phyloP scores from a whole-genome alignment of 1,140 invertebrate genomes.

The Temnothorax curvispinosus region DNA sequence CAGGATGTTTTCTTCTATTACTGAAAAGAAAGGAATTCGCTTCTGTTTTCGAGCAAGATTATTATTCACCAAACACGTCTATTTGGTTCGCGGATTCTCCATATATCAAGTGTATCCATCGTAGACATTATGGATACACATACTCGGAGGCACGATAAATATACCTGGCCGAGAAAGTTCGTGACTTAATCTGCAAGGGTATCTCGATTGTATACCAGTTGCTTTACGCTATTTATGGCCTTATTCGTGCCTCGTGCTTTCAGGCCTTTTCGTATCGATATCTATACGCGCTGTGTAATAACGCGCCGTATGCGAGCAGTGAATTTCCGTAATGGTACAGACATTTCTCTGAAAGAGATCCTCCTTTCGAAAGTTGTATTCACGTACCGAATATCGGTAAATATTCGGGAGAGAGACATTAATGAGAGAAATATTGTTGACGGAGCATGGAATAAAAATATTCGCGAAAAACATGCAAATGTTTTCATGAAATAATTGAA shows the following conservation, averaged over 20 bases:
- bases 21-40: background rate
- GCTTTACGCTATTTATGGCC: constrained; percentile 67
- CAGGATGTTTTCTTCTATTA: background rate
- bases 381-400: background rate
- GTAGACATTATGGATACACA: background rate
- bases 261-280: constrained; percentile 37
- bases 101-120: constrained; percentile 59
- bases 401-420: background rate
- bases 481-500: background rate
- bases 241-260: constrained; percentile 58
- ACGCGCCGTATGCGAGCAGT: constrained; percentile 19
- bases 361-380: background rate
- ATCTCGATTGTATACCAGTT: constrained; percentile 63
- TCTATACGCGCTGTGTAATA: constrained; percentile 50
- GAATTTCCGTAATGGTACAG: constrained; percentile 66
- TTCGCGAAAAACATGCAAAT: background rate
- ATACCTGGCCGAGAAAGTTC: constrained; percentile 62
- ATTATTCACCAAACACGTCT: background rate
- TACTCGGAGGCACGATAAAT: constrained; percentile 70
- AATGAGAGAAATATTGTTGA: background rate
- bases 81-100: constrained; percentile 19
- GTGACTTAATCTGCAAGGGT: constrained; percentile 77
- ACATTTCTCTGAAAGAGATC: constrained; percentile 9
- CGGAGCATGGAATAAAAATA: background rate
- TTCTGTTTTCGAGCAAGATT: background rate